Conservation (phyloP, 2,113 vertebrate species). For the Epinephelus moara region DNA sequence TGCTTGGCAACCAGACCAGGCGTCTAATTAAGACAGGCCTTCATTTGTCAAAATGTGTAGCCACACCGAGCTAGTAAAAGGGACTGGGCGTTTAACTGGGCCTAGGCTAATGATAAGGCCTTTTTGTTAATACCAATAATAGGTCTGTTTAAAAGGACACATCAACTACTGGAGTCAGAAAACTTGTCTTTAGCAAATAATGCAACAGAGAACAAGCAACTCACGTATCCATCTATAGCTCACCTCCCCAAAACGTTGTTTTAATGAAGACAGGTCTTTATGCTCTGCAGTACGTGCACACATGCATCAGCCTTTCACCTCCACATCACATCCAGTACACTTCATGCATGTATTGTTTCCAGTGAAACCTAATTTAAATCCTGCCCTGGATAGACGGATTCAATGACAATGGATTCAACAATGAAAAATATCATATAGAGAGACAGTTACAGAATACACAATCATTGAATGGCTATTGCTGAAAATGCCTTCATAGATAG, state of each 20-base stretch:
- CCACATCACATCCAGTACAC: background rate
- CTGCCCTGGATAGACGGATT: background rate
- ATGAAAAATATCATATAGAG: background rate
- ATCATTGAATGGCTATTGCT: background rate
- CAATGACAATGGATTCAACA: too few relatives aligned
- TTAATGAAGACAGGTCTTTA: too few relatives aligned
- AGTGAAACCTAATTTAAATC: background rate
- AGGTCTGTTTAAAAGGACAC: background rate
- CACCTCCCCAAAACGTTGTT: background rate
- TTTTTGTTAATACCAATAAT: too few relatives aligned
- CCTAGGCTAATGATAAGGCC: too few relatives aligned
- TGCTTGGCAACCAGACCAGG: too few relatives aligned
- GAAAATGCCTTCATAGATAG: background rate
- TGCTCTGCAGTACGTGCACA: background rate
- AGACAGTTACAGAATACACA: background rate
- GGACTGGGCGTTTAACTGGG: too few relatives aligned
- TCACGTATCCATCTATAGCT: background rate
- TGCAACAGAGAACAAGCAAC: background rate
- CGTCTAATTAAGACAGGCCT: too few relatives aligned
- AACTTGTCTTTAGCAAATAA: background rate
- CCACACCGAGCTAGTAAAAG: too few relatives aligned
- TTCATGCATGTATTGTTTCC: background rate
- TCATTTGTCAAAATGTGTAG: too few relatives aligned
- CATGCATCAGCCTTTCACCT: slow-evolving; percentile 8
- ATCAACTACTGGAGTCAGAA: background rate